phyloP scores from a whole-genome alignment of 2,888 invertebrate genomes.

The Phaonia tiefii region DNA sequence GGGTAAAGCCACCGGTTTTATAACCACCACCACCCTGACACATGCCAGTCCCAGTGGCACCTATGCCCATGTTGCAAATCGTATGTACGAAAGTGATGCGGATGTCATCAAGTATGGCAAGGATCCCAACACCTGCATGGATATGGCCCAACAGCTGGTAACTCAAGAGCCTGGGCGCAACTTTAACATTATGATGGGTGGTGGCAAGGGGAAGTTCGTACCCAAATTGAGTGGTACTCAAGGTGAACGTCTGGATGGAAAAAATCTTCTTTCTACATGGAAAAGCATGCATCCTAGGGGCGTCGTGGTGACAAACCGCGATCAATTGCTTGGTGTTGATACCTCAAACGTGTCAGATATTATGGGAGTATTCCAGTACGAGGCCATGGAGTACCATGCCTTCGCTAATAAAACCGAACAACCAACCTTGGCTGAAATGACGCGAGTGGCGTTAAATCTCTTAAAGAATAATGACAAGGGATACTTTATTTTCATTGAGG shows the following conservation, averaged over 20 bases:
- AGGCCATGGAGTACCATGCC: slow-evolving; percentile 32
- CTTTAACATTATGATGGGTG: slow-evolving; percentile 89
- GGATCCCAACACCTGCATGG: slow-evolving; percentile 81
- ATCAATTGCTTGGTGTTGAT: slow-evolving; percentile 82
- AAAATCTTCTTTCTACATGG: slow-evolving; percentile 87
- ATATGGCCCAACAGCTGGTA: slow-evolving; percentile 88
- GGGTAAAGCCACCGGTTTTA: slow-evolving; percentile 84
- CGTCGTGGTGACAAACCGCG: slow-evolving; percentile 83
- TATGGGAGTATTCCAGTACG: slow-evolving; percentile 81
- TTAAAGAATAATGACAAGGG: slow-evolving; percentile 83
- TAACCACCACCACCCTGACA: slow-evolving; percentile 90
- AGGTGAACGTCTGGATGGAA: slow-evolving; percentile 84
- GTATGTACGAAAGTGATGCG: slow-evolving; percentile 87
- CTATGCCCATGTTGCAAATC: slow-evolving; percentile 84
- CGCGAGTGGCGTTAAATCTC: slow-evolving; percentile 84
- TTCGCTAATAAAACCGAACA: slow-evolving; percentile 65
- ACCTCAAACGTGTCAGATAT: slow-evolving; percentile 81
- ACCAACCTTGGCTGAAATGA: slow-evolving; percentile 85
- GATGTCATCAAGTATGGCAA: slow-evolving; percentile 77
- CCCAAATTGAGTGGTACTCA: slow-evolving; percentile 81
- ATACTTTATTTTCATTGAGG: slow-evolving; percentile 84
- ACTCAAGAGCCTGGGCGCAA: slow-evolving; percentile 85
- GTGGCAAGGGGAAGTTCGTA: slow-evolving; percentile 86
- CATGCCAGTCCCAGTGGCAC: slow-evolving; percentile 89
- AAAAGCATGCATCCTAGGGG: slow-evolving; percentile 81